Conservation (phyloP, 2,113 vertebrate species). For the Gopherus evgoodei region DNA sequence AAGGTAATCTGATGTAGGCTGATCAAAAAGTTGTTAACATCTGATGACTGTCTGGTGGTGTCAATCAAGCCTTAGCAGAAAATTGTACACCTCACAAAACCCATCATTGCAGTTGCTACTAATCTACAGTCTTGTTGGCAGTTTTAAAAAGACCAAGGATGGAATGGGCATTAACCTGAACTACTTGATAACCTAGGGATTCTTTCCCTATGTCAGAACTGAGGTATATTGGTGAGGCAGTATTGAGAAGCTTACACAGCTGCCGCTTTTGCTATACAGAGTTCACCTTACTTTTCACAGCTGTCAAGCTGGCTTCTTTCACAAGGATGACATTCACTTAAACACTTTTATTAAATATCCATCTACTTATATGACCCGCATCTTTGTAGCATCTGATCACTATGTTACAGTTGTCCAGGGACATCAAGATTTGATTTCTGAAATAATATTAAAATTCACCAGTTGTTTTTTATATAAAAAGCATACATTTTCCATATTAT, state of each 20-base stretch:
- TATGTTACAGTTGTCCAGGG: background rate
- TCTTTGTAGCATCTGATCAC: background rate
- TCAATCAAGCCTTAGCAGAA: background rate
- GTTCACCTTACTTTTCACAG: background rate
- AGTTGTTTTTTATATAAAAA: background rate
- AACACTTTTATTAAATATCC: background rate
- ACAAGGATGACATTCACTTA: background rate
- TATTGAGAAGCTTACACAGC: background rate
- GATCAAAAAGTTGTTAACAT: background rate
- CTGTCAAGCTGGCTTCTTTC: background rate
- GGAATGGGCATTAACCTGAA: background rate
- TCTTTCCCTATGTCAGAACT: background rate
- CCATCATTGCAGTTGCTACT: background rate
- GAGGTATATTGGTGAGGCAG: background rate
- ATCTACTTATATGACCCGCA: background rate
- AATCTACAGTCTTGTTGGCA: background rate
- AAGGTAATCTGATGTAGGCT: background rate
- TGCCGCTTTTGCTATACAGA: background rate
- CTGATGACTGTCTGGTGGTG: background rate
- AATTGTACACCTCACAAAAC: background rate
- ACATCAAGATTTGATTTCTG: background rate
- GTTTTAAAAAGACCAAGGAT: background rate
- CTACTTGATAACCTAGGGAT: background rate
- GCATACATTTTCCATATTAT: background rate
- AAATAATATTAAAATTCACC: background rate